Conservation (phyloP, 2,113 vertebrate genomes). For the Steatornis caripensis region DNA sequence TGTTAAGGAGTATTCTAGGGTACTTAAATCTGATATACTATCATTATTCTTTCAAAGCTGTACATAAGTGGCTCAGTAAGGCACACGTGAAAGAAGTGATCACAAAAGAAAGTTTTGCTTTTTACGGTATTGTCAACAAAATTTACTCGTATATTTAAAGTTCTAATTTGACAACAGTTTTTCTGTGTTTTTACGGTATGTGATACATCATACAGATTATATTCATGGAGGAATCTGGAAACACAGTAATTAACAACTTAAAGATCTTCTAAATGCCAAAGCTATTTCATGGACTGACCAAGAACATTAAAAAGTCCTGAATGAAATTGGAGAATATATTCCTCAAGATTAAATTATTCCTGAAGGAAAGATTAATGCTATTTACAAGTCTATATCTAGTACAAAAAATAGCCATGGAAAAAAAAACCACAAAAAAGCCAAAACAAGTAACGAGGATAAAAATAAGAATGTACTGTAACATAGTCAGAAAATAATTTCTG, state of each 20-base stretch:
- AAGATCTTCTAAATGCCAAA: slow-evolving; percentile 38
- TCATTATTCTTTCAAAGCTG: background rate
- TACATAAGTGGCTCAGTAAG: background rate
- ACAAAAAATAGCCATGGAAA: background rate
- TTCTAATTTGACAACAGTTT: slow-evolving; percentile 25
- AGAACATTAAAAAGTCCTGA: slow-evolving; percentile 12
- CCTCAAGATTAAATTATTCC: slow-evolving; percentile 10
- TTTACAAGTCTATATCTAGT: background rate
- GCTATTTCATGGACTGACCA: background rate
- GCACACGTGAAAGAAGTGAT: background rate
- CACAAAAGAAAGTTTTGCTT: background rate
- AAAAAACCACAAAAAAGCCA: background rate
- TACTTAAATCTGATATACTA: background rate
- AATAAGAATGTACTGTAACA: background rate
- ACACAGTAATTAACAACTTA: slow-evolving; percentile 16
- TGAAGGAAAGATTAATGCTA: slow-evolving; percentile 2
- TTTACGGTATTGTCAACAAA: slow-evolving; percentile 32
- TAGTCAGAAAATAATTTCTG: background rate
- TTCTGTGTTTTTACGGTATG: background rate
- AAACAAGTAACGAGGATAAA: background rate
- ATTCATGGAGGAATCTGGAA: background rate
- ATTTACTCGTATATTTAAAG: slow-evolving; percentile 12
- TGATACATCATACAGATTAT: background rate
- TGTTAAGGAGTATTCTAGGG: background rate
- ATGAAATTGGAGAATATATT: background rate